Evolutionary conservation across 2,113 vertebrate genomes (phyloP).

Genomic region (Xyrauchen texanus): DNA sequence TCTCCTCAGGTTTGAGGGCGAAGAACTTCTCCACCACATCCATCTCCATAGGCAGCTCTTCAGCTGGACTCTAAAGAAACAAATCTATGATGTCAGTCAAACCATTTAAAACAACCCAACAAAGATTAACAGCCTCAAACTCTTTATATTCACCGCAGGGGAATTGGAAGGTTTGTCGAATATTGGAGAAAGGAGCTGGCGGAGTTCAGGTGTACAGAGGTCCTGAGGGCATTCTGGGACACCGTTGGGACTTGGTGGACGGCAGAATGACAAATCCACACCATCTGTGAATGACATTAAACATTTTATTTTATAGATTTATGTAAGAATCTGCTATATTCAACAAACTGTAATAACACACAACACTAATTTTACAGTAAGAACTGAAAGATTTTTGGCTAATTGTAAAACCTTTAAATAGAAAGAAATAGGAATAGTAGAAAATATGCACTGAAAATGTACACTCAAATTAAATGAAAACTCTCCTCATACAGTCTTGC

Average conservation of each 20-base stretch:
- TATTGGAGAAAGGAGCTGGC: slow-evolving; percentile 80
- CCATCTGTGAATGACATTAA: slow-evolving; percentile 50
- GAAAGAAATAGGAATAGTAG: too few species aligned
- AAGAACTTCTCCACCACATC: slow-evolving; percentile 73
- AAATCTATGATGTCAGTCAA: not conserved
- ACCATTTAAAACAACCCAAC: not conserved
- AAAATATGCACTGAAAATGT: too few species aligned
- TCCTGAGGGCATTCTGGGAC: slow-evolving; percentile 76
- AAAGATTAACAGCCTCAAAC: too few species aligned
- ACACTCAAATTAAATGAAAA: too few species aligned
- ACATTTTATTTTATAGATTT: not conserved
- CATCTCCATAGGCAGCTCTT: slow-evolving; percentile 57
- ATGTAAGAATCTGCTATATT: not conserved
- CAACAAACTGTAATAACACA: too few species aligned
- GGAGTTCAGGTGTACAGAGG: slow-evolving; percentile 80
- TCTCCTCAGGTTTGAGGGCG: slow-evolving; percentile 59
- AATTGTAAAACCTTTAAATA: too few species aligned
- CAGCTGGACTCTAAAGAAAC: slow-evolving; percentile 9
- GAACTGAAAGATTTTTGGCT: too few species aligned
- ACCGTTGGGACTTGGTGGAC: slow-evolving; percentile 40
- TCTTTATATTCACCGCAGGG: slow-evolving; percentile 30
- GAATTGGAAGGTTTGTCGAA: slow-evolving; percentile 64
- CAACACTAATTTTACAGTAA: too few species aligned
- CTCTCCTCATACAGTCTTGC: too few species aligned
- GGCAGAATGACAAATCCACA: slow-evolving; percentile 70